Base-by-base conservation (phyloP, 2,888 invertebrate species). In the Coelinius sp. region DNA sequence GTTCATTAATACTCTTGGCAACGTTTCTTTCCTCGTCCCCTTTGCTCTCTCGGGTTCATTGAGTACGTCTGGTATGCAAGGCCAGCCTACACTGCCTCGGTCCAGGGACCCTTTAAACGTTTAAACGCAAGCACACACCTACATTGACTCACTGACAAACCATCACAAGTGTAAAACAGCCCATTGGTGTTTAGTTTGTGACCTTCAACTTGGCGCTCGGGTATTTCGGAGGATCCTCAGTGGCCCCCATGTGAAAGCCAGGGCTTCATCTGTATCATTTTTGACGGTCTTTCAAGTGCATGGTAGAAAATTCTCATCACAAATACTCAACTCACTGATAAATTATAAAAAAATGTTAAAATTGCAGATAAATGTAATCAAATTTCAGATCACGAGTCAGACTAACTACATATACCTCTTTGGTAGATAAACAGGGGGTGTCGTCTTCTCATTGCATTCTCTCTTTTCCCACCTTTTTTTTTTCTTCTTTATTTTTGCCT, bases 21-120 rank as follows among this genome's bases (percentile, higher is more conserved):
- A 73, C 73, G 73, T 65, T 66, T 44, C 62, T 64, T 56, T 73
- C 70, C 52, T 71, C 70, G 20, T 70, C 66, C 44, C 64, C 59
- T 69, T 63, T 66, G 67, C 68, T 73, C 73, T 73, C 76, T 68
- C 75, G 73, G 59, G 79, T 84, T 84, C 83, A 84, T 84, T 84
- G 84, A 83, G 83, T 76, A 79, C 81, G 84, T 84, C 83, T 84
- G 84, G 85, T 84, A 84, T 84, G 84, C 82, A 79, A 79, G 81
- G 77, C 77, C 79, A 78, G 77, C 77, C 82, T 80, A 71, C 44
- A 65, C 68, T 68, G 31, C 35, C 24, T 46, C 56, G 59, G 53
- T 66, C 56, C 46, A 68, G 22, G 59, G 71, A 71, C 68, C 68
- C 73, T 53, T 31, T 41, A 64, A 68, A 64, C 70, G 63, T 65